Evolutionary conservation across 2,888 invertebrate genomes (phyloP).

Genomic region (Aporophyla nigra): DNA sequence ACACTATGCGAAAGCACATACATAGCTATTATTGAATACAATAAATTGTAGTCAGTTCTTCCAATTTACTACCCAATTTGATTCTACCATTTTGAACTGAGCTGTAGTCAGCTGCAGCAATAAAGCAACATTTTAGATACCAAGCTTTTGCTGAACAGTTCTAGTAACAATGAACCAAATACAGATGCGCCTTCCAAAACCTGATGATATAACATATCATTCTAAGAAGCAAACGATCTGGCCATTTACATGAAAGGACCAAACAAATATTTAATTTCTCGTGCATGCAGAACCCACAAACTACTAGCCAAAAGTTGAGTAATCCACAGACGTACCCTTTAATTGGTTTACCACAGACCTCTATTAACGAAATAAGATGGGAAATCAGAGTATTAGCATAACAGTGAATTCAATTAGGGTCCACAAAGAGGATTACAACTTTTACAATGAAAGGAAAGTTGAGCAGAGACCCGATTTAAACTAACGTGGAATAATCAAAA

Average conservation of each 20-base stretch:
- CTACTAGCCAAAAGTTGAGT: conserved; percentile 87
- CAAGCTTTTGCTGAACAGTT: neutral
- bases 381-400: conserved; percentile 91
- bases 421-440: conserved; percentile 91
- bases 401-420: conserved; percentile 91
- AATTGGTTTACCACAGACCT: conserved; percentile 90
- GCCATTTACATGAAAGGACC: conserved; percentile 75
- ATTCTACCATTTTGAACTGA: conserved; percentile 5
- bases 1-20: conserved; percentile 28
- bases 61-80: neutral
- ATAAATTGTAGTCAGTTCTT: conserved; percentile 17
- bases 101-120: neutral
- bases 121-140: conserved; percentile 1
- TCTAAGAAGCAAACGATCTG: conserved; percentile 12
- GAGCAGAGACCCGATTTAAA: conserved; percentile 85
- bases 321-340: conserved; percentile 89
- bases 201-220: neutral
- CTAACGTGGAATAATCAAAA: conserved; percentile 89
- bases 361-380: conserved; percentile 91
- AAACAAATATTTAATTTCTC: conserved; percentile 81
- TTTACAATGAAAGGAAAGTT: conserved; percentile 90
- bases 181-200: neutral
- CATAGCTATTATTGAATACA: conserved; percentile 14
- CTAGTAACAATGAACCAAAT: neutral
- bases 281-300: conserved; percentile 80